A percentile compares a stretch with the other conserved stretches of the same genome.
Evolutionary conservation across 2,888 invertebrate genomes (phyloP).

Genomic region (Stomorhina lunata): DNA sequence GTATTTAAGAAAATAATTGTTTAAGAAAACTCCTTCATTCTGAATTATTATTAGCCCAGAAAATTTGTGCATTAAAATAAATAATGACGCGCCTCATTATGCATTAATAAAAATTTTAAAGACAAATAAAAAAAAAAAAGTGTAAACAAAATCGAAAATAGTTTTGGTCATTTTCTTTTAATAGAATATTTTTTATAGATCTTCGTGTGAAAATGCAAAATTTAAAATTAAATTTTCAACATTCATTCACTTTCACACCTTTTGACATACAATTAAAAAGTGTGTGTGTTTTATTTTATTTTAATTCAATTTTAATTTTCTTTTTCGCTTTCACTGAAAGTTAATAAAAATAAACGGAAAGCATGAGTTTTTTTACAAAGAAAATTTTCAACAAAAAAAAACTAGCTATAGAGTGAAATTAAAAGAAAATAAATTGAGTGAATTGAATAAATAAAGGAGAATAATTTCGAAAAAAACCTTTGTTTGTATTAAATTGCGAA

Average conservation of each 20-base stretch:
- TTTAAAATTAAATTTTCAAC: constrained; percentile 27
- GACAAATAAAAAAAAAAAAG: not conserved
- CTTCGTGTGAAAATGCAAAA: not conserved
- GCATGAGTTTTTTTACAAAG: not conserved
- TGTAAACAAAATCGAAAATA: not conserved
- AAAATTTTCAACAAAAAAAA: not conserved
- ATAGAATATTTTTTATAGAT: constrained; percentile 10
- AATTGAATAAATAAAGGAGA: not conserved
- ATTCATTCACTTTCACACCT: constrained; percentile 53
- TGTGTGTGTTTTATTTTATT: not conserved
- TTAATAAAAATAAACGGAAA: constrained; percentile 12
- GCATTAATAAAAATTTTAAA: not conserved
- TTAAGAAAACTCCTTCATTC: not conserved
- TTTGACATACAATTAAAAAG: constrained; percentile 9
- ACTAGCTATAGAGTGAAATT: no score
- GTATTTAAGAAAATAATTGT: no score
- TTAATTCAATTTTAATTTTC: not conserved
- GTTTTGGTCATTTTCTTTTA: constrained; percentile 23
- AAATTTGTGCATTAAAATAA: constrained; percentile 9
- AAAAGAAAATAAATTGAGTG: constrained; percentile 4
- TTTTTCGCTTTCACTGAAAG: constrained; percentile 17
- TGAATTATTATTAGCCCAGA: not conserved
- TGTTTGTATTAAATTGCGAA: not conserved
- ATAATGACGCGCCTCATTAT: not conserved
- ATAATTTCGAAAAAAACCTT: not conserved